These are phyloP conservation scores for Hyposoter didymator DNA, from an alignment of 2,888 invertebrate genomes.

Conservation along the genomic window DNA sequence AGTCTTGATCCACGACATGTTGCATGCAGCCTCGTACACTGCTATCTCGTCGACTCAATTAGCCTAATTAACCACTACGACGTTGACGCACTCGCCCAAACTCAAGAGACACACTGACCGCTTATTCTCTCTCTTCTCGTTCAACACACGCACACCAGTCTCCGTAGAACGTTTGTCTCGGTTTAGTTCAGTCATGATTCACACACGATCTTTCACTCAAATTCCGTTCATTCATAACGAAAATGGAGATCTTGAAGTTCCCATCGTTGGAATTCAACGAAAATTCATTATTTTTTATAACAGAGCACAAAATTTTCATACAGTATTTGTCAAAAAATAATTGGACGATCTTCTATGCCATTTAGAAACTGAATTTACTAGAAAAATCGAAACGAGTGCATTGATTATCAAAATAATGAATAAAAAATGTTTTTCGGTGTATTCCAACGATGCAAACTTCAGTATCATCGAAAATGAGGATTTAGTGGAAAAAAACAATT, in stretches of 20 bases:
- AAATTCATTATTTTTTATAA: not conserved
- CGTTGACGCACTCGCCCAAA: conserved; percentile 69
- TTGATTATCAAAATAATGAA: no score
- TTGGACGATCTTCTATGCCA: no score
- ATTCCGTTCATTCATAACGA: not conserved
- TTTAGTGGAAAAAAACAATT: no score
- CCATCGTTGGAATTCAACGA: not conserved
- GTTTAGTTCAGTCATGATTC: conserved; percentile 8
- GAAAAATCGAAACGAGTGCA: no score
- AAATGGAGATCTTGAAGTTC: not conserved
- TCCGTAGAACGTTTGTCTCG: not conserved
- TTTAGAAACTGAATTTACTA: no score
- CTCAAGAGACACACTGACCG: not conserved
- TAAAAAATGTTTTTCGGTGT: no score
- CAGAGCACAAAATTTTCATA: no score
- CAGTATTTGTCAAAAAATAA: no score
- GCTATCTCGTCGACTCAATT: conserved; percentile 72
- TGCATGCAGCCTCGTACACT: conserved; percentile 32
- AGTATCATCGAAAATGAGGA: no score
- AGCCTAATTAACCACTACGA: conserved; percentile 72
- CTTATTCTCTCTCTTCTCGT: not conserved
- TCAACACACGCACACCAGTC: conserved; percentile 2
- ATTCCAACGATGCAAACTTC: no score
- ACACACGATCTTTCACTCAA: not conserved
- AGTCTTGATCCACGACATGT: not conserved